Evolutionary conservation across 2,888 invertebrate genomes (phyloP), one percentile per base, ranked within the genome.

Genomic region (Anorthoa munda): DNA sequence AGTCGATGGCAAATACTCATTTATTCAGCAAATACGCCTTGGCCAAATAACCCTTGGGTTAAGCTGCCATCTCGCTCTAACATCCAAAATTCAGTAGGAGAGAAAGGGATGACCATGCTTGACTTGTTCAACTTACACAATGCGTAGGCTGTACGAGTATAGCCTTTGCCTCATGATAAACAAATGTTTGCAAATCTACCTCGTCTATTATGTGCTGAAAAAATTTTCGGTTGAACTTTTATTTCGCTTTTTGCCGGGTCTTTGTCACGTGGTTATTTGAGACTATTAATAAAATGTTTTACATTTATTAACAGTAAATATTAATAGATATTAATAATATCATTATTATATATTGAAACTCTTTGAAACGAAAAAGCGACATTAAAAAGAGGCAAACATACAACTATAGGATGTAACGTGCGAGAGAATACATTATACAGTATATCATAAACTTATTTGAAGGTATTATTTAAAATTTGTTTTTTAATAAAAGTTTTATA

Each of bases 101-200:
- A 23, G 59, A 81, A 66, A 55, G 76, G 72, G 85, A 78, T 39
- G 15, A 56, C 13, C 5, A 21, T 72, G 21, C 67, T 78, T 73
- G 55, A 65, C 64, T 70, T 53, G 46, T 55, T 70, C 60, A 68
- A 75, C 45, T 77, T 75, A 77, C 82, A 75, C 82, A 84, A 72
- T 84, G 80, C 75, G 77, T 82, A 72, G 64, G 59, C 58, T 72
- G 48, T 72, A n/a, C n/a, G n/a, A n/a, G n/a, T n/a, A 67, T 73
- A 72, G 70, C 64, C 66, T 73, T 77, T 74, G 68, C 64, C 63
- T 74, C 66, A 45, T 65, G 63, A 69, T 77, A 74, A 74, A 74
- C 74, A 61, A 70, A 77, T 68, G 76, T 82, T 79, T 72, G 66
- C 63, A 59, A 74, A 80, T 80, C 53, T 64, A 65, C 75, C 18